These are phyloP conservation scores for Nematopogon swammerdamellus DNA, from an alignment of 2,888 invertebrate species.

Conservation along the genomic window DNA sequence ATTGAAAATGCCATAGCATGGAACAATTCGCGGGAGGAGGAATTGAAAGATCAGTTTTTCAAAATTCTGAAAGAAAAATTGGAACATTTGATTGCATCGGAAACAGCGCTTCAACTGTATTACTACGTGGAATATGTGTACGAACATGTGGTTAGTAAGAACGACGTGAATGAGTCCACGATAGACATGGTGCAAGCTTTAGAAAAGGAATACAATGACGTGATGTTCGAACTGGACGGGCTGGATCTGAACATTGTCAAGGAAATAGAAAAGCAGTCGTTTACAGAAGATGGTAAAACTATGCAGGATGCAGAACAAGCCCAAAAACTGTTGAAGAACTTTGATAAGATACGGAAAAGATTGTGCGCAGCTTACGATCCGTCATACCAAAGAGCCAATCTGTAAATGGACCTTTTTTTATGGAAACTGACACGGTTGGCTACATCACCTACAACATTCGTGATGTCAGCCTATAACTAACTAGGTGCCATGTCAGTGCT, in stretches of 20 bases:
- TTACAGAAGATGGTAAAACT: constrained; percentile 27
- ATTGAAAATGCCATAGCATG: constrained; percentile 27
- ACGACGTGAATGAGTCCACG: constrained; percentile 56
- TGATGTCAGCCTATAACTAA: no score
- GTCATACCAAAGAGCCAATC: no score
- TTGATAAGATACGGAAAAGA: constrained; percentile 36
- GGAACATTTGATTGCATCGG: constrained; percentile 53
- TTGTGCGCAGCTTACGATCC: constrained; percentile 38
- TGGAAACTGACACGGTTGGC: no score
- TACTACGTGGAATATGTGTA: constrained; percentile 66
- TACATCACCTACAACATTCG: no score
- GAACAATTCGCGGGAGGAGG: constrained; percentile 29
- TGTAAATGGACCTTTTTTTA: no score
- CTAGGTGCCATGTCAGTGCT: no score
- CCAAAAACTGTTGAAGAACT: constrained; percentile 33
- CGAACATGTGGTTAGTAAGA: constrained; percentile 58
- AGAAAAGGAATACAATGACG: constrained; percentile 47
- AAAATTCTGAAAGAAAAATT: constrained; percentile 40
- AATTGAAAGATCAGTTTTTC: constrained; percentile 35
- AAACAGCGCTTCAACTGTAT: constrained; percentile 56
- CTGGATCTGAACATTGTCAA: constrained; percentile 35
- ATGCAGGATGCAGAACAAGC: constrained; percentile 34
- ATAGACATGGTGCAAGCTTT: constrained; percentile 60
- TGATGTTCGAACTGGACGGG: constrained; percentile 36
- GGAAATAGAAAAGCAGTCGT: constrained; percentile 35